phyloP scores from a whole-genome alignment of 2,888 invertebrate genomes.

The Volucella bombylans region DNA sequence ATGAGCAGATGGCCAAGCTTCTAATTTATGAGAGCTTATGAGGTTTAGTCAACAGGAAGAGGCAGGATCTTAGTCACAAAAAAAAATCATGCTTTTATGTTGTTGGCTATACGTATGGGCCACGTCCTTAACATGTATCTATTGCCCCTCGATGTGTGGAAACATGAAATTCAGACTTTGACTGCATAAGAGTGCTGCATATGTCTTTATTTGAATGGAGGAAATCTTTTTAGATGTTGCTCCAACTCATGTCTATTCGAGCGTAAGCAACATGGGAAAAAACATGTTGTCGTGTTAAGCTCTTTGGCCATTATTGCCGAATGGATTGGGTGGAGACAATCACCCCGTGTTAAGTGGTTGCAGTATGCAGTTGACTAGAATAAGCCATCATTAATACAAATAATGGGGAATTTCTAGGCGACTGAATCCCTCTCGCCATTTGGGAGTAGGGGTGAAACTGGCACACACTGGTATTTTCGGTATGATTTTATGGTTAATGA shows the following conservation, averaged over 20 bases:
- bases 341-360: conserved; percentile 2
- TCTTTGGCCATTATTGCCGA: conserved; percentile 24
- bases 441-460: neutral
- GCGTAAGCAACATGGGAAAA: neutral
- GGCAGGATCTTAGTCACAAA: neutral
- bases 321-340: neutral
- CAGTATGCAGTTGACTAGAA: conserved; percentile 19
- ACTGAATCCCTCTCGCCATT: neutral
- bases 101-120: neutral
- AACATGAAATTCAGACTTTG: conserved; percentile 13
- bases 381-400: conserved; percentile 11
- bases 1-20: conserved; percentile 31
- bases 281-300: conserved; percentile 8
- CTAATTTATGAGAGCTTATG: conserved; percentile 13
- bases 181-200: neutral
- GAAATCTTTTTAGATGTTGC: conserved; percentile 20
- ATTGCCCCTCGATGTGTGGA: neutral
- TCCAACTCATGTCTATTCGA: neutral
- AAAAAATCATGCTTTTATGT: conserved; percentile 15
- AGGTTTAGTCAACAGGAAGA: neutral
- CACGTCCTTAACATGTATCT: too few species aligned
- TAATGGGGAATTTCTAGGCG: neutral
- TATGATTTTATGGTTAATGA: conserved; percentile 29
- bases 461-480: neutral
- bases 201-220: neutral